Conservation (phyloP, 2,113 vertebrate species). For the Leptosomus discolor region DNA sequence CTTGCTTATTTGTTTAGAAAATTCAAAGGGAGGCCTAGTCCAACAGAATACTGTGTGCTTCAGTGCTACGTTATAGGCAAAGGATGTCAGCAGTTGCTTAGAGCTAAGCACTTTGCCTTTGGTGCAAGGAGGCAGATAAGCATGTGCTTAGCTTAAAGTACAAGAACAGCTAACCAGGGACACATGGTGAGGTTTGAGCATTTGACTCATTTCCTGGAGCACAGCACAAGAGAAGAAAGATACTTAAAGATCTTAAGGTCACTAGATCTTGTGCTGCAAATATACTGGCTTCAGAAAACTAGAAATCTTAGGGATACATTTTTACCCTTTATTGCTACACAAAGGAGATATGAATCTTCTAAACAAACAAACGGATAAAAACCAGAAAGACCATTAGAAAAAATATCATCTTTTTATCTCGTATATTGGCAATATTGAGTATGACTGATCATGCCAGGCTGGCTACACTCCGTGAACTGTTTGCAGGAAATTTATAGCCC, state of each 20-base stretch:
- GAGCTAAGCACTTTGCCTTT: background rate
- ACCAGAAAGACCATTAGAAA: background rate
- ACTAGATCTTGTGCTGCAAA: background rate
- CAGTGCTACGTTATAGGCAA: background rate
- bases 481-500: background rate
- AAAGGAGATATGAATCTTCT: background rate
- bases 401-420: background rate
- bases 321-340: background rate
- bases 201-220: background rate
- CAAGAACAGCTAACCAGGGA: background rate
- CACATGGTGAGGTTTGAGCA: background rate
- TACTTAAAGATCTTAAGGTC: background rate
- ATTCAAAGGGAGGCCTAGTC: background rate
- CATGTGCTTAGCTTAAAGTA: background rate
- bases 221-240: background rate
- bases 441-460: background rate
- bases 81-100: background rate
- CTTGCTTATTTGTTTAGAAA: background rate
- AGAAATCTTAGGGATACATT: background rate
- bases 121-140: background rate
- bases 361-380: background rate
- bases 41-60: background rate
- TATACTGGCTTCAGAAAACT: background rate
- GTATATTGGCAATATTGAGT: accelerated
- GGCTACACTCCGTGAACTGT: background rate